These are phyloP conservation scores for Macrotrachela quadricornifera DNA, from an alignment of 1,140 invertebrate genomes.

Conservation along the genomic window DNA sequence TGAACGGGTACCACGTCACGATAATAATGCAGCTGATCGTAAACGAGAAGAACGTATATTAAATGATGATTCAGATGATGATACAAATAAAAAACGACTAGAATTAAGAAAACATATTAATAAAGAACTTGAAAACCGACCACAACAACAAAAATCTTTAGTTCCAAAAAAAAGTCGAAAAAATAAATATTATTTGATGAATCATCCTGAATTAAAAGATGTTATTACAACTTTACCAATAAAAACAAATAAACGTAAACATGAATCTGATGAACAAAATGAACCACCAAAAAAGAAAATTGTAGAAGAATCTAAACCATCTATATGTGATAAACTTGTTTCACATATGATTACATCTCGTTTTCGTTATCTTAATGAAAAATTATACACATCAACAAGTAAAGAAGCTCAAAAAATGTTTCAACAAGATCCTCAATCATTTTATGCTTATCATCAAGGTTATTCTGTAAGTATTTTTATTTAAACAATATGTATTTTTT, in stretches of 20 bases:
- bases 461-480: slow-evolving; percentile 25
- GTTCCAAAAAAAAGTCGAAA: slow-evolving; percentile 8
- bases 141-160: background rate
- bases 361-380: slow-evolving; percentile 59
- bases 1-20: no score
- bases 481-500: slow-evolving; percentile 32
- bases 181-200: slow-evolving; percentile 8
- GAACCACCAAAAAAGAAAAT: background rate
- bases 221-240: background rate
- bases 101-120: background rate
- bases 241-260: background rate
- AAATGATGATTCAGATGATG: background rate
- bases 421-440: slow-evolving; percentile 45
- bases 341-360: slow-evolving; percentile 16
- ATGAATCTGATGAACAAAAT: background rate
- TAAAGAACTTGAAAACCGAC: background rate
- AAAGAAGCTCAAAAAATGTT: slow-evolving; percentile 19
- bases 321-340: slow-evolving; percentile 3
- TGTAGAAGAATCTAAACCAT: background rate
- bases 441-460: slow-evolving; percentile 67
- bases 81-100: background rate
- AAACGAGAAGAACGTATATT: no score
- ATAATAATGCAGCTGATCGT: no score
- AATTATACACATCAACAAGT: slow-evolving; percentile 53
- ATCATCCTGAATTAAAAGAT: slow-evolving; percentile 8